Evolutionary conservation across 2,888 invertebrate species (phyloP), one percentile per base, ranked within the genome.

Genomic region (Tenthredo distinguenda): DNA sequence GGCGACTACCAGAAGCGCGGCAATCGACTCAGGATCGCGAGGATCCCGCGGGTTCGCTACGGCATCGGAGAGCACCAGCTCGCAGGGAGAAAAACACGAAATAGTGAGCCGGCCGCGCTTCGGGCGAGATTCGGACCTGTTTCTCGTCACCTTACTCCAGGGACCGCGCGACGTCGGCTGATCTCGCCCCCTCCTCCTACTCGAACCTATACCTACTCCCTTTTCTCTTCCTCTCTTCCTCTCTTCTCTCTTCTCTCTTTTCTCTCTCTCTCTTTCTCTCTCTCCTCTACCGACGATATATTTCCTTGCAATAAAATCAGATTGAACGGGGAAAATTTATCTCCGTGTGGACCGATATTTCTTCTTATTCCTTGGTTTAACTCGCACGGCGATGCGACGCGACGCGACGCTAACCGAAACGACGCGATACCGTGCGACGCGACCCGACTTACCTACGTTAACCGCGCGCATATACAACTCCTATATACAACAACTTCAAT

Each of bases 111-210:
- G 89, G 79, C 85, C 90, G 91, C 92, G 90, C 91, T 91, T 88
- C 87, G 91, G 91, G 92, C 92, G 92, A 92, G 91, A 92, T 90
- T 68, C 89, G 91, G 92, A 93, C 92, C 91, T 91, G 92, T 93
- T 93, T 92, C 91, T 92, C 92, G 92, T 93, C 92, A 91, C 92
- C 91, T 92, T 91, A 91, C 92, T 91, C 91, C 91, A 90, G 68
- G 43, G 87, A 88, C 86, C 87, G 88, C 85, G 77, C 85, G 58
- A 10, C 65, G 84, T 81, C 76, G 62, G 50, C 9, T 50, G 71
- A 72, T 85, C 87, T 77, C 87, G 85, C 85, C 84, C 77, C 87
- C 85, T 84, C 86, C 86, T 65, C 55, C 34, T 58, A 43, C 55
- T 82, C 81, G 55, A n/a, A n/a, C 85, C 71, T 50, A 12, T 37